These are phyloP conservation scores for Drosophila ficusphila DNA, from an alignment of 1,140 invertebrate genomes.

Conservation along the genomic window DNA sequence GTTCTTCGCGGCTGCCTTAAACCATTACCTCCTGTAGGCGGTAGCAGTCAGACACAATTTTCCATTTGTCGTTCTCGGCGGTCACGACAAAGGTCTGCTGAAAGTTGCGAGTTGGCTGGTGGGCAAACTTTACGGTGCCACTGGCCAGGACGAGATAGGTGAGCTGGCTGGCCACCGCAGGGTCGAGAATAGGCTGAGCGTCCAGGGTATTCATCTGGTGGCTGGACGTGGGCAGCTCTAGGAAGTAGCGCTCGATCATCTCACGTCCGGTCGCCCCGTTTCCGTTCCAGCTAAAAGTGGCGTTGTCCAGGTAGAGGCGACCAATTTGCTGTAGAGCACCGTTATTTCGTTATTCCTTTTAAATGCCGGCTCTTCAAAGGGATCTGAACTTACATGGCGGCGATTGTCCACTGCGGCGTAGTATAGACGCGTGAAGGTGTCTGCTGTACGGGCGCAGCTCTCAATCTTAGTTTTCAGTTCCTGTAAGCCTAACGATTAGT, in stretches of 20 bases:
- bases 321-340: constrained; percentile 87
- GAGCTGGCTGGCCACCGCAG: constrained; percentile 87
- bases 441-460: constrained; percentile 90
- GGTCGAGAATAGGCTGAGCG: constrained; percentile 91
- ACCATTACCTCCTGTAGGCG: constrained; percentile 87
- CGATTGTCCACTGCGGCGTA: constrained; percentile 93
- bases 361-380: constrained; percentile 9
- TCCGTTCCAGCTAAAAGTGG: constrained; percentile 94
- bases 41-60: constrained; percentile 93
- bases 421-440: constrained; percentile 92
- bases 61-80: constrained; percentile 93
- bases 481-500: constrained; percentile 5
- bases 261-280: constrained; percentile 90
- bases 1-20: not conserved
- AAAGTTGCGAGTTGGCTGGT: constrained; percentile 87
- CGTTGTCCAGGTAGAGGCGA: constrained; percentile 91
- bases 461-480: constrained; percentile 87
- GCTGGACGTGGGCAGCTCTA: constrained; percentile 89
- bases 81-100: constrained; percentile 93
- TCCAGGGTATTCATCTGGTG: constrained; percentile 90
- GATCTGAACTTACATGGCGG: constrained; percentile 88
- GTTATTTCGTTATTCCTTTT: constrained; percentile 9
- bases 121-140: constrained; percentile 89
- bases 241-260: constrained; percentile 91
- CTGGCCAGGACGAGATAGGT: constrained; percentile 91